phyloP scores from a whole-genome alignment of 2,113 vertebrate genomes.

The Mugil cephalus region DNA sequence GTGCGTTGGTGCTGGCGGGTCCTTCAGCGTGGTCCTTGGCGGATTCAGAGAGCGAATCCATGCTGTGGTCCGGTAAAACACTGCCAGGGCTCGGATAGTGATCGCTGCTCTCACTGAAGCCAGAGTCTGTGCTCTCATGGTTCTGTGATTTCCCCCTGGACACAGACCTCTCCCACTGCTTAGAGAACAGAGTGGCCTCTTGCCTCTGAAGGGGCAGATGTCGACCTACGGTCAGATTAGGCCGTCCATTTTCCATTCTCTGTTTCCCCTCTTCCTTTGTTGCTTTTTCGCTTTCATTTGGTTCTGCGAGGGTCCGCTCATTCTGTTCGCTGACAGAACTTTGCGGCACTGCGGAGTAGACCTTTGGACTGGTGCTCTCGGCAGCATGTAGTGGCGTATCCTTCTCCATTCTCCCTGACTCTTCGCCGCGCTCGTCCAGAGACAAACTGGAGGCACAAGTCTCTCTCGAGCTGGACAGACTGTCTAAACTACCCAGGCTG shows the following conservation, averaged over 20 bases:
- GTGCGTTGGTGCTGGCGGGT: conserved; percentile 5
- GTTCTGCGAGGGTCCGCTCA: conserved; percentile 33
- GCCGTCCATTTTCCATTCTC: conserved; percentile 62
- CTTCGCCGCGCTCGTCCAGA: conserved; percentile 64
- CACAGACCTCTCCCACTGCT: conserved; percentile 83
- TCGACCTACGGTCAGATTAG: conserved; percentile 64
- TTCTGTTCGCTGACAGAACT: conserved; percentile 36
- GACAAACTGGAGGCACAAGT: conserved; percentile 62
- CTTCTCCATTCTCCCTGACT: conserved; percentile 54
- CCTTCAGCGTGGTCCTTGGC: conserved; percentile 56
- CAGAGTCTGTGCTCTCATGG: conserved; percentile 96
- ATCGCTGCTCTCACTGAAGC: conserved; percentile 93
- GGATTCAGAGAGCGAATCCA: conserved; percentile 82
- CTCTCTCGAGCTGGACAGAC: conserved; percentile 74
- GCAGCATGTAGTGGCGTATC: conserved; percentile 23
- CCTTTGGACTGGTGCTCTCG: conserved; percentile 22
- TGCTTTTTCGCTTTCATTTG: conserved; percentile 14
- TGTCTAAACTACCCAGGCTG: conserved; percentile 78
- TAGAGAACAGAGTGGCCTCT: conserved; percentile 86
- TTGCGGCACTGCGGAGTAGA: conserved; percentile 20
- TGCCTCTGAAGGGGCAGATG: conserved; percentile 87
- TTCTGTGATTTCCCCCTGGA: conserved; percentile 88
- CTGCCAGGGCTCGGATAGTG: conserved; percentile 86
- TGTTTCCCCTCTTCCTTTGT: conserved; percentile 26
- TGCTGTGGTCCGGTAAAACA: conserved; percentile 81